These are phyloP conservation scores for Neodontobutis hainanensis DNA, from an alignment of 2,113 vertebrate species.

Conservation along the genomic window DNA sequence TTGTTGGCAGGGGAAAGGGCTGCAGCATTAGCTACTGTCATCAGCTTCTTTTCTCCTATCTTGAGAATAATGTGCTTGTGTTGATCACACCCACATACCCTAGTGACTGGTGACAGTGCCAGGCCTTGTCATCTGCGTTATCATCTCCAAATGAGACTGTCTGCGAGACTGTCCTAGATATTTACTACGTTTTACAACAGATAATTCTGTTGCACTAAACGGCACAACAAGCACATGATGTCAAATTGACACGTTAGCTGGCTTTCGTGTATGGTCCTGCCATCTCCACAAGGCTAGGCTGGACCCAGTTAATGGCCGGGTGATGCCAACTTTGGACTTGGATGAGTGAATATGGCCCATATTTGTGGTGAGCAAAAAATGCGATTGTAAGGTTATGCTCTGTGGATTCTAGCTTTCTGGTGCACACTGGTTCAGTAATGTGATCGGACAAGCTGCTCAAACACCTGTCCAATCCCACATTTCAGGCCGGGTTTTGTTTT, in stretches of 20 bases:
- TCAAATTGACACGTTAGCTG: slow-evolving; percentile 76
- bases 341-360: slow-evolving; percentile 65
- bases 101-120: slow-evolving; percentile 76
- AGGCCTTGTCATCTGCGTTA: slow-evolving; percentile 75
- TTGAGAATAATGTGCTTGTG: slow-evolving; percentile 77
- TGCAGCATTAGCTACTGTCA: slow-evolving; percentile 66
- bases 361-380: slow-evolving; percentile 62
- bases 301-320: slow-evolving; percentile 66
- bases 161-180: slow-evolving; percentile 72
- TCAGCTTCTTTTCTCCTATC: slow-evolving; percentile 63
- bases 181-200: slow-evolving; percentile 69
- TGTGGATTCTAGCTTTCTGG: slow-evolving; percentile 70
- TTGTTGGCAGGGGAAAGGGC: slow-evolving; percentile 57
- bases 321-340: slow-evolving; percentile 67
- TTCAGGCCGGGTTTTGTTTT: slow-evolving; percentile 74
- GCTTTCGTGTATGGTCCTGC: slow-evolving; percentile 47
- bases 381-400: slow-evolving; percentile 73
- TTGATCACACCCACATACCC: slow-evolving; percentile 77
- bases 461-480: slow-evolving; percentile 79
- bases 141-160: slow-evolving; percentile 74
- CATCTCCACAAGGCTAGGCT: slow-evolving; percentile 57
- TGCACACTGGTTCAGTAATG: slow-evolving; percentile 73
- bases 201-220: slow-evolving; percentile 67
- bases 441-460: slow-evolving; percentile 81
- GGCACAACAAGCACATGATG: slow-evolving; percentile 59